A percentile compares a stretch with the other conserved stretches of the same genome.
Conservation (phyloP, 2,797 vertebrate genomes). For the Sandelia bainsii region DNA sequence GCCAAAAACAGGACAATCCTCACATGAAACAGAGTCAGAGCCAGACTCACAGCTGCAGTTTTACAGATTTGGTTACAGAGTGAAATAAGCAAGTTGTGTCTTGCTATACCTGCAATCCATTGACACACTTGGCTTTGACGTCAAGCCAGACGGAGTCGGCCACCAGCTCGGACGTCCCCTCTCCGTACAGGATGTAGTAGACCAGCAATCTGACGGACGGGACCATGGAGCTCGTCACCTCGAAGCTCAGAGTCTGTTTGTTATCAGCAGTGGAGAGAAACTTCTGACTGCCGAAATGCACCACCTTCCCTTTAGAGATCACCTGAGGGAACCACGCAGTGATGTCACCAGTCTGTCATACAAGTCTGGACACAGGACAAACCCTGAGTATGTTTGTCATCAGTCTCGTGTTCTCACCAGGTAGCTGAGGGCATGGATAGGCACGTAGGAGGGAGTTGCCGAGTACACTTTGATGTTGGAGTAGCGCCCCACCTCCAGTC, state of each 20-base stretch:
- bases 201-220: slow-evolving; percentile 92
- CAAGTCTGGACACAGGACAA: slow-evolving; percentile 4
- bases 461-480: slow-evolving; percentile 84
- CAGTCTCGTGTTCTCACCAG: slow-evolving; percentile 81
- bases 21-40: too few relatives aligned
- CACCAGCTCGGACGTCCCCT: slow-evolving; percentile 88
- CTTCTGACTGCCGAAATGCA: slow-evolving; percentile 77
- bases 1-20: too few relatives aligned
- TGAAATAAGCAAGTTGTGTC: neutral
- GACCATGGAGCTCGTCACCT: slow-evolving; percentile 89
- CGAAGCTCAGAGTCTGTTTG: slow-evolving; percentile 84
- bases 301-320: slow-evolving; percentile 90
- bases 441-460: slow-evolving; percentile 79
- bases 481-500: slow-evolving; percentile 78
- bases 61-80: neutral
- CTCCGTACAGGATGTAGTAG: slow-evolving; percentile 90
- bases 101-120: slow-evolving; percentile 83
- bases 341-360: slow-evolving; percentile 21
- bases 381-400: accelerated
- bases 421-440: slow-evolving; percentile 87
- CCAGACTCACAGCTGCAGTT: too few relatives aligned
- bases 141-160: slow-evolving; percentile 93
- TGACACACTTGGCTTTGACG: slow-evolving; percentile 89
- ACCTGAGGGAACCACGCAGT: slow-evolving; percentile 43
- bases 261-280: slow-evolving; percentile 45